Evolutionary conservation across 2,888 invertebrate genomes (phyloP), one percentile per base, ranked within the genome.

Genomic region (Sminthurides aquaticus): DNA sequence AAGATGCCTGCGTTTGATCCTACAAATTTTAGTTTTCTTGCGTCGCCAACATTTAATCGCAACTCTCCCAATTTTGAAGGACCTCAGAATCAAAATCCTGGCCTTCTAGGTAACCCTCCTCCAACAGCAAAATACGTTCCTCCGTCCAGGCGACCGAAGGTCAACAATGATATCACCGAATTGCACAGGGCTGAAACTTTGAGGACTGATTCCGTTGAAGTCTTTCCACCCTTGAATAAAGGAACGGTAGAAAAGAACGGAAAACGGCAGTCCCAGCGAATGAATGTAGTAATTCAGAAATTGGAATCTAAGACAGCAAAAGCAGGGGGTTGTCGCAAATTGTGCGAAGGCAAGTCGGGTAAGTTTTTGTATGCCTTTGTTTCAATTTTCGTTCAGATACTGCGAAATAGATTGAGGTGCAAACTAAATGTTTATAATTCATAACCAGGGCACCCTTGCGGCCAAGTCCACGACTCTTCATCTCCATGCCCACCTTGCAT

Each of bases 401-500:
- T n/a, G n/a, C n/a, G n/a, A n/a, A n/a, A n/a, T n/a, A n/a, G n/a
- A n/a, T n/a, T n/a, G n/a, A n/a, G n/a, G n/a, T n/a, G n/a, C n/a
- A n/a, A n/a, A n/a, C n/a, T n/a, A n/a, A n/a, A n/a, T n/a, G n/a
- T n/a, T n/a, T n/a, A n/a, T n/a, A n/a, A n/a, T n/a, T n/a, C n/a
- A n/a, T n/a, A n/a, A n/a, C n/a, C n/a, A n/a, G n/a, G n/a, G n/a
- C 60, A 60, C n/a, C 18, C 49, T 5, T 60, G 60, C 22, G 43
- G 27, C 18, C 11, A 25, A 25, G 2, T 5, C 1, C 60, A 60
- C 25, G 60, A 60, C 26, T 20, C 49, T 1, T 24, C 18, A 1
- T 20, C n/a, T 2, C 25, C 60, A 3, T 60, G 60, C 20, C 60
- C 60, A 11, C 60, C 60, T 2, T 60, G 60, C 27, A 48, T 26